These are phyloP conservation scores for Neoitamus cyanurus DNA, from an alignment of 2,888 invertebrate species.

Conservation along the genomic window DNA sequence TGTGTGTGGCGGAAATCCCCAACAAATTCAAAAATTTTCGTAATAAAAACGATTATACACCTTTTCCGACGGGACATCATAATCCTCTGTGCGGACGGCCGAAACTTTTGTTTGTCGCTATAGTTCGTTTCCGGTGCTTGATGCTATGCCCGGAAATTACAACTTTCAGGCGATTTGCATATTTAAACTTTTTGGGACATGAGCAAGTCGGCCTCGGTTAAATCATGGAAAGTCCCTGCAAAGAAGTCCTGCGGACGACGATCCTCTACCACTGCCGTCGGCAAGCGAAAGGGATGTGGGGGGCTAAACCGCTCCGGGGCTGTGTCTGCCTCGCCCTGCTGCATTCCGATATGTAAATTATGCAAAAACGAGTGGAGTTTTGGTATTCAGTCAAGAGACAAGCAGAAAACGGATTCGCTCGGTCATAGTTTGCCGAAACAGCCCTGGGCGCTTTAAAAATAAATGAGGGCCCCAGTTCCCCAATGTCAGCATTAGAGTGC, in stretches of 20 bases:
- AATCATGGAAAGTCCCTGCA: conserved; percentile 13
- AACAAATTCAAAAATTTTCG: neutral
- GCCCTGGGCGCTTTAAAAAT: neutral
- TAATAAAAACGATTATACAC: neutral
- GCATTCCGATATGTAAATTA: conserved; percentile 36
- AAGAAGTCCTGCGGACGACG: neutral
- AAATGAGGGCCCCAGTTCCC: neutral
- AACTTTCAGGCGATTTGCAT: conserved; percentile 33
- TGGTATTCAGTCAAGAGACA: conserved; percentile 21
- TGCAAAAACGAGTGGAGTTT: conserved; percentile 21
- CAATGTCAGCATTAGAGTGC: neutral
- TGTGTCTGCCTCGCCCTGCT: neutral
- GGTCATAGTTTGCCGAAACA: conserved; percentile 15
- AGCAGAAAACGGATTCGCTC: conserved; percentile 18
- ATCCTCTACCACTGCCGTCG: neutral
- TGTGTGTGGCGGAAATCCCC: neutral
- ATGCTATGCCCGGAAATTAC: conserved; percentile 19
- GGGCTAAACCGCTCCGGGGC: neutral
- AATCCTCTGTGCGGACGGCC: neutral
- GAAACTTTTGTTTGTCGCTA: conserved; percentile 18
- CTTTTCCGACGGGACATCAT: neutral
- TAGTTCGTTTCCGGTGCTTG: conserved; percentile 17
- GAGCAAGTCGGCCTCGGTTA: conserved; percentile 25
- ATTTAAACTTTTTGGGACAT: conserved; percentile 26
- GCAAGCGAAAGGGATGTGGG: neutral